Percentiles rank a stretch among this genome's conserved stretches.
Evolutionary conservation across 2,797 vertebrate species (phyloP).

Genomic region (Masticophis lateralis): DNA sequence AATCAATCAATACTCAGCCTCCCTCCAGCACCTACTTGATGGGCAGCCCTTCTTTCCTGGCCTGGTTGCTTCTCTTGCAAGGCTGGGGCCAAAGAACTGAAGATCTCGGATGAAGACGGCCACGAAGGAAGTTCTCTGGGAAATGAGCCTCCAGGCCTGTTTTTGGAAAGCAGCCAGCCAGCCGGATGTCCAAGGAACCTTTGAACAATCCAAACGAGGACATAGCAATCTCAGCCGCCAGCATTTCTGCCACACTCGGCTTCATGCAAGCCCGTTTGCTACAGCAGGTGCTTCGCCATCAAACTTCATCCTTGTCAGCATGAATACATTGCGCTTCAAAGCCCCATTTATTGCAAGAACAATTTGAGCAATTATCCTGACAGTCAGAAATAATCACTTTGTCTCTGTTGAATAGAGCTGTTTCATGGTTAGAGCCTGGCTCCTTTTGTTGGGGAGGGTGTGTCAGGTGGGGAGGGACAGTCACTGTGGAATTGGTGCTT

Average conservation of each 20-base stretch:
- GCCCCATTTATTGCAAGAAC: slow-evolving; percentile 7
- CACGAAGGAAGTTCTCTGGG: not conserved
- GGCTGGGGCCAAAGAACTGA: not conserved
- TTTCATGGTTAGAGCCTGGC: not conserved
- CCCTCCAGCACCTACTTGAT: not conserved
- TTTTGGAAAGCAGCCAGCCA: not conserved
- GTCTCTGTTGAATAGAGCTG: slow-evolving; percentile 14
- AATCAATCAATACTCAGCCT: not conserved
- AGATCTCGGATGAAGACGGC: not conserved
- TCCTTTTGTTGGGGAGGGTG: not conserved
- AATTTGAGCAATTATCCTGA: slow-evolving; percentile 32
- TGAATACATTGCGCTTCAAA: not conserved
- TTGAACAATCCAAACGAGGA: not conserved
- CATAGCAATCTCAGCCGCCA: not conserved
- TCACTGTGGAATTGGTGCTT: not conserved
- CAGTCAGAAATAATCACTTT: slow-evolving; percentile 26
- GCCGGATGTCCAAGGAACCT: not conserved
- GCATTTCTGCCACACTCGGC: not conserved
- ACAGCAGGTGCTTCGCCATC: slow-evolving; percentile 13
- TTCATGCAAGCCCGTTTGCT: not conserved
- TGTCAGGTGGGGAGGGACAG: not conserved
- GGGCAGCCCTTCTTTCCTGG: not conserved
- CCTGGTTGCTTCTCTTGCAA: not conserved
- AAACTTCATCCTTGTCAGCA: slow-evolving; percentile 5
- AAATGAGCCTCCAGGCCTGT: not conserved